phyloP scores from a whole-genome alignment of 2,888 invertebrate species.

The Trichogramma evanescens region DNA sequence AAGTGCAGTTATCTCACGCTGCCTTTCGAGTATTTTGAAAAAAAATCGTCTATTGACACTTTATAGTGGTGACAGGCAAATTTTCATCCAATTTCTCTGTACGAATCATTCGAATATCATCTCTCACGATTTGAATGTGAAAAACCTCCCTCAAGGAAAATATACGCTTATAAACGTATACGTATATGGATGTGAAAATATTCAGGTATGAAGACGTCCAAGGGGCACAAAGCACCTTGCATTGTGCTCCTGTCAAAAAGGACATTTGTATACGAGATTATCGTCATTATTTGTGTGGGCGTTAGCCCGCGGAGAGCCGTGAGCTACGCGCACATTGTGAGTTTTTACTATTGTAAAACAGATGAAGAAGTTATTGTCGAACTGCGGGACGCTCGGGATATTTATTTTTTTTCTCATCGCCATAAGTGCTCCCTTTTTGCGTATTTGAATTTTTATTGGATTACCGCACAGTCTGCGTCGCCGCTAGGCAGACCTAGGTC shows the following conservation, averaged over 20 bases:
- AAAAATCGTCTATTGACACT: too few relatives aligned
- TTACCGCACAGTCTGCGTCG: too few relatives aligned
- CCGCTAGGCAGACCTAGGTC: too few relatives aligned
- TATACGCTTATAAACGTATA: too few relatives aligned
- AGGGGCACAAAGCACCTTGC: conserved; percentile 33
- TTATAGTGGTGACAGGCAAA: too few relatives aligned
- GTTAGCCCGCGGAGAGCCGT: background rate
- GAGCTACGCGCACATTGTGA: background rate
- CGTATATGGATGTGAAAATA: too few relatives aligned
- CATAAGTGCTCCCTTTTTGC: background rate
- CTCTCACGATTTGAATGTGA: too few relatives aligned
- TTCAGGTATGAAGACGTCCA: background rate
- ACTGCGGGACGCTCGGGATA: conserved; percentile 18
- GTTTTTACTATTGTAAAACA: background rate
- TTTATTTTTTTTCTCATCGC: conserved; percentile 15
- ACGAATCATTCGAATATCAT: too few relatives aligned
- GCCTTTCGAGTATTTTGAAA: too few relatives aligned
- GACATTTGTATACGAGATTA: conserved; percentile 43
- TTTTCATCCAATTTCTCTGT: too few relatives aligned
- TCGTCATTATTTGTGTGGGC: conserved; percentile 35
- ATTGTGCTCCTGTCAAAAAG: conserved; percentile 38
- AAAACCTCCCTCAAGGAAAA: too few relatives aligned
- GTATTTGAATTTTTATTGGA: background rate
- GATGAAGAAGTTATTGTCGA: conserved; percentile 13
- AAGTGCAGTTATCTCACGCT: too few relatives aligned